Conservation (phyloP, 2,797 vertebrate species). For the Crotalus adamanteus region DNA sequence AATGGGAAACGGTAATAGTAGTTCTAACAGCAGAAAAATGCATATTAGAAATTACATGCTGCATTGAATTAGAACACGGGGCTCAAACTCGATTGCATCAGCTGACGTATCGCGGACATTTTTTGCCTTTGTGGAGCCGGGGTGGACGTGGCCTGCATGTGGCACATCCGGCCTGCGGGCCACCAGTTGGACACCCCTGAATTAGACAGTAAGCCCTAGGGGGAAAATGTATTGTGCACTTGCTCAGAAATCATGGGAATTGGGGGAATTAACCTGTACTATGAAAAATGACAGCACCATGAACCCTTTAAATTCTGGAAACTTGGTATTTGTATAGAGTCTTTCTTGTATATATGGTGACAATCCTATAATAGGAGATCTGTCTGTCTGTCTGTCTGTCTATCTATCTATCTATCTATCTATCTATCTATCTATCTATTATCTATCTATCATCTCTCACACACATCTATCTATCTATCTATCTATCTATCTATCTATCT, state of each 20-base stretch:
- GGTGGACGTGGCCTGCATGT: too few relatives aligned
- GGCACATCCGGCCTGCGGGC: too few relatives aligned
- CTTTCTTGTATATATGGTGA: not conserved
- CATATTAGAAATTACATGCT: not conserved
- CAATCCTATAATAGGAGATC: not conserved
- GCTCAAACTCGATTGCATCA: too few relatives aligned
- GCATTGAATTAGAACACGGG: not conserved
- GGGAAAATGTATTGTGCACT: not conserved
- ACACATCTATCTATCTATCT: too few relatives aligned
- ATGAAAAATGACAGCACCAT: not conserved
- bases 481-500: too few relatives aligned
- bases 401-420: accelerated
- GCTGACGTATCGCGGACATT: too few relatives aligned
- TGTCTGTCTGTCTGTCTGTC: too few relatives aligned
- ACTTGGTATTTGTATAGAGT: not conserved
- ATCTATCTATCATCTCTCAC: too few relatives aligned
- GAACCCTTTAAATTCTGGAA: not conserved
- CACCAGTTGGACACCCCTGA: not conserved
- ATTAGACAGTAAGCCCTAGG: not conserved
- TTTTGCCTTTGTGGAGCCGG: too few relatives aligned
- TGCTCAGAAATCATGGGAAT: not conserved
- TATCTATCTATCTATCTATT: too few relatives aligned
- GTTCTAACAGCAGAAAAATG: not conserved
- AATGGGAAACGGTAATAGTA: not conserved
- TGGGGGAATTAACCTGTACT: not conserved